Conservation (phyloP, 2,113 vertebrate genomes). For the Pao palembangensis region DNA sequence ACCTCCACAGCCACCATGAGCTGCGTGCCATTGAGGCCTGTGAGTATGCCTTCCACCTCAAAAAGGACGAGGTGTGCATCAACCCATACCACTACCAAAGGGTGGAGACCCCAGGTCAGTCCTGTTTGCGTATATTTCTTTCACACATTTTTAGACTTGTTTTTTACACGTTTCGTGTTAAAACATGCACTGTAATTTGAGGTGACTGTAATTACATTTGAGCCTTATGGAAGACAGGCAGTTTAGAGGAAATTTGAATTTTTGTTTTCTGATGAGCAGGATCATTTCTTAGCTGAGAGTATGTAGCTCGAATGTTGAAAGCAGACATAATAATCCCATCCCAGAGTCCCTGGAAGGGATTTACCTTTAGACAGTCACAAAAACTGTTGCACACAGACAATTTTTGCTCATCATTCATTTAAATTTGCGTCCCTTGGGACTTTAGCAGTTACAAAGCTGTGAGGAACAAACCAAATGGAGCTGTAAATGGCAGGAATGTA, state of each 20-base stretch:
- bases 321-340: not conserved
- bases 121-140: not conserved
- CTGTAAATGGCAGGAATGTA: not conserved
- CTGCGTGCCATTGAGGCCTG: slow-evolving; percentile 97
- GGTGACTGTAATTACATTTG: not conserved
- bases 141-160: not conserved
- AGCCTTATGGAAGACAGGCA: not conserved
- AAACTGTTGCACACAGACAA: not conserved
- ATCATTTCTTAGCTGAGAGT: not conserved
- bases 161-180: not conserved
- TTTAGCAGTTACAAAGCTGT: not conserved
- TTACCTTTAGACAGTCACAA: not conserved
- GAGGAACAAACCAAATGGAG: too few relatives aligned
- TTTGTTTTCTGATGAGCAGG: too few relatives aligned
- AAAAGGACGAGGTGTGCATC: slow-evolving; percentile 99
- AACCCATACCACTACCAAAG: slow-evolving; percentile 99
- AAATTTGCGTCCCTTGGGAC: not conserved
- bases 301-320: not conserved
- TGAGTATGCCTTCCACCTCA: slow-evolving; percentile 98
- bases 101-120: slow-evolving; percentile 96
- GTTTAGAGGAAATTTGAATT: too few relatives aligned
- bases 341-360: not conserved
- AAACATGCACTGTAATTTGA: too few relatives aligned
- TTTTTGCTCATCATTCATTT: not conserved
- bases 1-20: slow-evolving; percentile 97